These are phyloP conservation scores for Microplitis manilae DNA, from an alignment of 2,888 invertebrate genomes.

Conservation along the genomic window DNA sequence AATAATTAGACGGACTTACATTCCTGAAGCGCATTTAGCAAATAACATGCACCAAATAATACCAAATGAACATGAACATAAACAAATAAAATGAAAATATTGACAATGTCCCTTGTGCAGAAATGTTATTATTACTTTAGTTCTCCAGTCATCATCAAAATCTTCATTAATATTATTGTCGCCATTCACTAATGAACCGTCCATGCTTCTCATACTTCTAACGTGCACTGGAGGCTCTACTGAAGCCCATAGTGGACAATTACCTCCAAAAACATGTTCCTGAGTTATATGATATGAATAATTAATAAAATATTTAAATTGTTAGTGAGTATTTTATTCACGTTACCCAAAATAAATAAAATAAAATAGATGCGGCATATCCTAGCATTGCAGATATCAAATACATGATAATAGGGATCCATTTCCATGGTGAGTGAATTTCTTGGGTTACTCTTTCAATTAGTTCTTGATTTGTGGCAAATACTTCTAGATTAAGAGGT, in stretches of 20 bases:
- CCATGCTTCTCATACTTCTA: constrained; percentile 5
- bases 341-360: constrained; percentile 60
- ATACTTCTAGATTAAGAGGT: constrained; percentile 43
- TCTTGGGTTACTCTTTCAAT: constrained; percentile 54
- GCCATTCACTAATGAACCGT: background rate
- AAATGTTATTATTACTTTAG: constrained; percentile 44
- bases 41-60: constrained; percentile 74
- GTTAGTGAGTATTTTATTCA: background rate
- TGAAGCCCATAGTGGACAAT: constrained; percentile 58
- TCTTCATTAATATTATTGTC: constrained; percentile 20
- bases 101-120: constrained; percentile 43
- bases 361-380: constrained; percentile 56
- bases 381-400: constrained; percentile 53
- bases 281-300: constrained; percentile 19
- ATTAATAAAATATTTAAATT: constrained; percentile 15
- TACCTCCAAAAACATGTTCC: constrained; percentile 54
- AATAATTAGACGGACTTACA: constrained; percentile 62
- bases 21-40: constrained; percentile 73
- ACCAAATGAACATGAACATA: constrained; percentile 73
- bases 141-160: constrained; percentile 49
- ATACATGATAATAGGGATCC: constrained; percentile 51
- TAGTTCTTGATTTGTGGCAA: constrained; percentile 56
- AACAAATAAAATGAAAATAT: constrained; percentile 55
- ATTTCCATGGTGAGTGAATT: constrained; percentile 58
- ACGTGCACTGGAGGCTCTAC: constrained; percentile 31